Conservation (phyloP, 2,797 vertebrate genomes). For the Pogoniulus pusillus region DNA sequence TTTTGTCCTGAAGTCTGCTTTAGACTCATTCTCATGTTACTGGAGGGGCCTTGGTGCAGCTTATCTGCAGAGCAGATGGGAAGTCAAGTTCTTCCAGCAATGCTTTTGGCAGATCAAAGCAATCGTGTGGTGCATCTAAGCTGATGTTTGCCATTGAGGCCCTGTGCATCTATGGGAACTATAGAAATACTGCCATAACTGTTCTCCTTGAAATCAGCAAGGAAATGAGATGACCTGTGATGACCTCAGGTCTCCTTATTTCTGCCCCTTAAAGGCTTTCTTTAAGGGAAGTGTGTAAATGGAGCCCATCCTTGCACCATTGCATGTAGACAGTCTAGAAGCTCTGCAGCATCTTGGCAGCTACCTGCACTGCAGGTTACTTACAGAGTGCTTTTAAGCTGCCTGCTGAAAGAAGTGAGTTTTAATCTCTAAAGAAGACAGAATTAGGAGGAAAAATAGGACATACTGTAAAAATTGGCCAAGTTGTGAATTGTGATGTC, state of each 20-base stretch:
- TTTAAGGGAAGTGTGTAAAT: background rate
- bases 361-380: background rate
- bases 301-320: background rate
- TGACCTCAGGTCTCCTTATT: background rate
- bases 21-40: rapidly evolving
- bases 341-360: background rate
- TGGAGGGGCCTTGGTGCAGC: background rate
- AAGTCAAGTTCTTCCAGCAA: background rate
- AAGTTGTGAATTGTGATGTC: background rate
- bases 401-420: background rate
- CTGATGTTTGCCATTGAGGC: background rate
- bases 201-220: background rate
- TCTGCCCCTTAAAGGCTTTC: background rate
- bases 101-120: background rate
- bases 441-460: background rate
- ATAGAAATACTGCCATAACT: background rate
- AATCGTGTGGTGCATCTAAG: rapidly evolving
- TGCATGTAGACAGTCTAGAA: background rate
- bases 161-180: background rate
- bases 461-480: background rate
- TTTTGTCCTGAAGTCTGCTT: background rate
- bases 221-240: background rate
- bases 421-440: background rate
- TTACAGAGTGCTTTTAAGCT: background rate
- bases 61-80: background rate